phyloP scores from a whole-genome alignment of 2,797 vertebrate genomes.

The Syngnathus acus region DNA sequence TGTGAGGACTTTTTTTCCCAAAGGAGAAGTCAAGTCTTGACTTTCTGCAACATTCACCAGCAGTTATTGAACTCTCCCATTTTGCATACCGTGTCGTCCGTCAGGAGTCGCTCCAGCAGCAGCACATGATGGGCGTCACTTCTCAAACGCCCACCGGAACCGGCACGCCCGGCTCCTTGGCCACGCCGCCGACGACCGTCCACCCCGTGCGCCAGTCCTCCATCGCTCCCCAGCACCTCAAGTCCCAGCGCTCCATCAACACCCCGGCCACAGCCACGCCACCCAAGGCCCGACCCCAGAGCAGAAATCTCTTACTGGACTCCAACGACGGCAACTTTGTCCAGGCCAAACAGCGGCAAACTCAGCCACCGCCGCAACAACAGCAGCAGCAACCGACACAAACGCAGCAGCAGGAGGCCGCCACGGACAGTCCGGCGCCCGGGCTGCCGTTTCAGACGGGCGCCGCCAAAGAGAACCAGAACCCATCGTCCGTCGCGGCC shows the following conservation, averaged over 20 bases:
- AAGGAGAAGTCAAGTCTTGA: too few species aligned
- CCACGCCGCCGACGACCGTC: constrained; percentile 78
- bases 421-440: constrained; percentile 73
- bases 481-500: constrained; percentile 15
- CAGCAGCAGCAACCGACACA: constrained; percentile 20
- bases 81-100: neutral
- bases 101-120: constrained; percentile 76
- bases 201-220: constrained; percentile 69
- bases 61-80: neutral
- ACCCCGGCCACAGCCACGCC: constrained; percentile 71
- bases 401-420: constrained; percentile 48
- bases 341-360: constrained; percentile 48
- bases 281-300: constrained; percentile 80
- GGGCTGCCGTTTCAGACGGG: constrained; percentile 76
- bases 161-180: constrained; percentile 75
- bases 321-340: constrained; percentile 79
- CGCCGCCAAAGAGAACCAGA: constrained; percentile 65
- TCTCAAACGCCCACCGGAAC: constrained; percentile 68
- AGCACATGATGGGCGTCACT: constrained; percentile 76
- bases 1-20: constrained; percentile 19
- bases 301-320: constrained; percentile 84
- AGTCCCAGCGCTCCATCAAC: constrained; percentile 80
- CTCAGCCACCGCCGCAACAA: constrained; percentile 29
- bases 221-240: constrained; percentile 71
- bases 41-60: neutral